phyloP scores from a whole-genome alignment of 2,888 invertebrate genomes.

The Leucophenga maculata region DNA sequence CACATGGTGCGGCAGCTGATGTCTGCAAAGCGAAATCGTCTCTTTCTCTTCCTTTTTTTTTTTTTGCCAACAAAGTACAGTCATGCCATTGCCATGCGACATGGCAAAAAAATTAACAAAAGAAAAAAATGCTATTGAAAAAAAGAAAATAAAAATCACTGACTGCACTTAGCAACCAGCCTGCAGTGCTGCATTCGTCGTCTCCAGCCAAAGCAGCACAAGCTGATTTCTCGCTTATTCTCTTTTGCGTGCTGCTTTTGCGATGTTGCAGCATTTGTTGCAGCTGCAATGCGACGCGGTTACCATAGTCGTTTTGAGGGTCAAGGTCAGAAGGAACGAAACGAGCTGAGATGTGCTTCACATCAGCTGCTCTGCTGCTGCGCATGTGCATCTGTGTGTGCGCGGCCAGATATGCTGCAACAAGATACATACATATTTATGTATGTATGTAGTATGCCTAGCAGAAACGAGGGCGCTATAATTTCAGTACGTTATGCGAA shows the following conservation, averaged over 20 bases:
- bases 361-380: constrained; percentile 55
- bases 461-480: too few relatives aligned
- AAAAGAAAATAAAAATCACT: constrained; percentile 14
- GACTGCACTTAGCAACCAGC: constrained; percentile 21
- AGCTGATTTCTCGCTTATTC: neutral
- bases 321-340: constrained; percentile 50
- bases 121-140: neutral
- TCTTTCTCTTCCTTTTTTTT: neutral
- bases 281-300: constrained; percentile 15
- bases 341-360: constrained; percentile 36
- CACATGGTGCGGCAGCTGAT: constrained; percentile 59
- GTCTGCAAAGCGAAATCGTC: constrained; percentile 7
- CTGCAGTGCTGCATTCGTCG: neutral
- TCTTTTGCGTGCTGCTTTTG: constrained; percentile 4
- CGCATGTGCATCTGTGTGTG: constrained; percentile 50
- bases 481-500: too few relatives aligned
- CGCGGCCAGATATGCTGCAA: constrained; percentile 5
- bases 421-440: constrained; percentile 5
- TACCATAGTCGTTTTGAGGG: constrained; percentile 47
- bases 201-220: neutral
- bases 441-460: neutral
- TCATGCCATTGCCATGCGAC: constrained; percentile 1
- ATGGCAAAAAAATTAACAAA: neutral
- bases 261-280: constrained; percentile 28
- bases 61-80: constrained; percentile 17